Percentiles rank a stretch among this genome's conserved stretches.
These are phyloP conservation scores for Schizotus pectinicornis DNA, from an alignment of 2,888 invertebrate species.

Conservation along the genomic window DNA sequence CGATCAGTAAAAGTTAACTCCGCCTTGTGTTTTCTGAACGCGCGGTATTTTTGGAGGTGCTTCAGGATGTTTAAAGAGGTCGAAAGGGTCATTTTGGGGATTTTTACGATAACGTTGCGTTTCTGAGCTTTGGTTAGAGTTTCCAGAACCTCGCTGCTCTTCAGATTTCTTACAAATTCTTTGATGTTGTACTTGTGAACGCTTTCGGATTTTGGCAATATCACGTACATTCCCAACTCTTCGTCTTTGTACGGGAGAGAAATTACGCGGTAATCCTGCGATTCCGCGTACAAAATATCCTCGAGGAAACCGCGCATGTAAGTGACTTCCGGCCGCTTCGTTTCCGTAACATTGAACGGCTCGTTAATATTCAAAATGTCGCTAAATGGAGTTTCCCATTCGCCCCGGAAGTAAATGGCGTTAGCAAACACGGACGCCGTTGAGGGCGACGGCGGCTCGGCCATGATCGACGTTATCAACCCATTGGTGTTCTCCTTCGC, in stretches of 20 bases:
- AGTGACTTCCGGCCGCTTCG: slow-evolving; percentile 39
- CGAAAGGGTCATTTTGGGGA: slow-evolving; percentile 52
- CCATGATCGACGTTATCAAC: slow-evolving; percentile 53
- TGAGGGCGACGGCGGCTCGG: slow-evolving; percentile 45
- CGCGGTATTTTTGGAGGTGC: slow-evolving; percentile 46
- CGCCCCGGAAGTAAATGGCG: slow-evolving; percentile 58
- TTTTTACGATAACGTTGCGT: slow-evolving; percentile 44
- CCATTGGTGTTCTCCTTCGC: slow-evolving; percentile 51
- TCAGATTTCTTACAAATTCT: slow-evolving; percentile 41
- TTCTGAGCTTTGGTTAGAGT: slow-evolving; percentile 38
- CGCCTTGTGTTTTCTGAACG: slow-evolving; percentile 32
- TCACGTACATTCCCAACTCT: slow-evolving; percentile 58
- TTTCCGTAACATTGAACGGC: slow-evolving; percentile 43
- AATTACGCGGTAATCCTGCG: slow-evolving; percentile 53
- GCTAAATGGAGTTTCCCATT: slow-evolving; percentile 59
- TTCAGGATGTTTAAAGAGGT: slow-evolving; percentile 48
- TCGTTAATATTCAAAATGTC: slow-evolving; percentile 49
- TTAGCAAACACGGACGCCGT: slow-evolving; percentile 57
- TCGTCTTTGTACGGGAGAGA: slow-evolving; percentile 58
- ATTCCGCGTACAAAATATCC: slow-evolving; percentile 51
- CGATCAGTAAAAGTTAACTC: neutral
- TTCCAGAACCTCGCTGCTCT: slow-evolving; percentile 41
- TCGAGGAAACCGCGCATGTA: slow-evolving; percentile 51
- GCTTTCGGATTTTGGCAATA: slow-evolving; percentile 54
- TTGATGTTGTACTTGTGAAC: slow-evolving; percentile 47